phyloP scores from a whole-genome alignment of 2,113 vertebrate species.

The Limanda limanda region DNA sequence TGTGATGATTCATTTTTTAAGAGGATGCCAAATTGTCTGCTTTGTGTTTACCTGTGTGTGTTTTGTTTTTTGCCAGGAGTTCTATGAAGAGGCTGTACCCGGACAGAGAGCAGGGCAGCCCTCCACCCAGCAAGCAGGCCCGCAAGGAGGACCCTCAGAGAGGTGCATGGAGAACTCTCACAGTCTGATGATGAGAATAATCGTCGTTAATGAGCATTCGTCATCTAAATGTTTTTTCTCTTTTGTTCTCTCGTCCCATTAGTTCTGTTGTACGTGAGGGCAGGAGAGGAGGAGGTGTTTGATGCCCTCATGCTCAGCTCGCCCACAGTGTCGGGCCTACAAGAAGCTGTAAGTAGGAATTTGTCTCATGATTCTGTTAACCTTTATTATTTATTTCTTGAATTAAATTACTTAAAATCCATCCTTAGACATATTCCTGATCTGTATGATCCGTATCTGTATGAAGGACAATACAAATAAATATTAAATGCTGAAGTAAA shows the following conservation, averaged over 20 bases:
- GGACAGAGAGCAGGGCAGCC: conserved; percentile 82
- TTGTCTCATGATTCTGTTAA: not conserved
- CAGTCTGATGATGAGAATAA: not conserved
- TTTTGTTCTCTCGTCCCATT: not conserved
- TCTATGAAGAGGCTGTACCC: conserved; percentile 87
- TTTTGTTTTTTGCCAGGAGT: conserved; percentile 71
- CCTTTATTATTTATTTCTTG: no score
- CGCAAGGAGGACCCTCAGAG: conserved; percentile 89
- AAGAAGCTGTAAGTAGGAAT: conserved; percentile 89
- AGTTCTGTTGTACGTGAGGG: conserved; percentile 94
- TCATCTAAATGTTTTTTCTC: not conserved
- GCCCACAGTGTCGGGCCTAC: conserved; percentile 91
- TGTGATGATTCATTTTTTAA: not conserved
- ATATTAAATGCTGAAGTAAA: no score
- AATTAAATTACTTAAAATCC: no score
- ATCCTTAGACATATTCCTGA: no score
- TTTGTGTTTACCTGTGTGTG: conserved; percentile 24
- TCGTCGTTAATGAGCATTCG: not conserved
- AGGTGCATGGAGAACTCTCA: conserved; percentile 79
- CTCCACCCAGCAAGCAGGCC: conserved; percentile 83
- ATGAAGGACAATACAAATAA: no score
- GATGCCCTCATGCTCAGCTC: conserved; percentile 97
- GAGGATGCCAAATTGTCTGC: not conserved
- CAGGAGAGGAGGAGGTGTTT: conserved; percentile 92
- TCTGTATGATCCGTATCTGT: no score